phyloP scores from a whole-genome alignment of 2,888 invertebrate species.

The Bugulina stolonifera region DNA sequence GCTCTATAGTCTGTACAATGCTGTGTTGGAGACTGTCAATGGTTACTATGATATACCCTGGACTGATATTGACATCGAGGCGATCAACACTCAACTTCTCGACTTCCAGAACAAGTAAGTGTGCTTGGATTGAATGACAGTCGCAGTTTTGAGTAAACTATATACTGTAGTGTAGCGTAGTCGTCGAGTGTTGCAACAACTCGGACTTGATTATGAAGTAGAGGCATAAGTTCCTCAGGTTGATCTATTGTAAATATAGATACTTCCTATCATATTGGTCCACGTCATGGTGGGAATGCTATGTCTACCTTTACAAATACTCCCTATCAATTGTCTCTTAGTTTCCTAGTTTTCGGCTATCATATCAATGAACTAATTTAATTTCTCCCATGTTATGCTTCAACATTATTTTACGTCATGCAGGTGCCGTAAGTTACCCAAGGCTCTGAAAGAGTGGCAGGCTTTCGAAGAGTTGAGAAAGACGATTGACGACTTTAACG shows the following conservation, averaged over 20 bases:
- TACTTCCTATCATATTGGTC: too few relatives aligned
- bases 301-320: too few relatives aligned
- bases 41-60: constrained; percentile 95
- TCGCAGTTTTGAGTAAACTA: not conserved
- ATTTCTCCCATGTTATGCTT: constrained; percentile 1
- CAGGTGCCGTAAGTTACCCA: constrained; percentile 87
- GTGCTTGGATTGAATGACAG: not conserved
- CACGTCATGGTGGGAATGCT: too few relatives aligned
- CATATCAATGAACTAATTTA: too few relatives aligned
- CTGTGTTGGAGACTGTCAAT: constrained; percentile 89
- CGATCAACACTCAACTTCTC: constrained; percentile 91
- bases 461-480: constrained; percentile 92
- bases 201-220: not conserved
- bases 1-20: constrained; percentile 88
- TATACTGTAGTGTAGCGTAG: not conserved
- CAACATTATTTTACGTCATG: not conserved
- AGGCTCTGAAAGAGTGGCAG: constrained; percentile 85
- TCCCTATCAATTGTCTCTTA: not conserved
- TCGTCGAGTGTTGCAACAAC: not conserved
- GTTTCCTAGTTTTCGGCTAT: too few relatives aligned
- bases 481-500: constrained; percentile 95
- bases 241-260: too few relatives aligned
- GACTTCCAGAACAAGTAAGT: constrained; percentile 85
- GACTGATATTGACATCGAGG: constrained; percentile 92
- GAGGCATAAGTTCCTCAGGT: not conserved